Percentiles rank a stretch among this genome's conserved stretches.
Conservation (phyloP, 2,797 vertebrate species). For the Tolypeutes matacus region DNA sequence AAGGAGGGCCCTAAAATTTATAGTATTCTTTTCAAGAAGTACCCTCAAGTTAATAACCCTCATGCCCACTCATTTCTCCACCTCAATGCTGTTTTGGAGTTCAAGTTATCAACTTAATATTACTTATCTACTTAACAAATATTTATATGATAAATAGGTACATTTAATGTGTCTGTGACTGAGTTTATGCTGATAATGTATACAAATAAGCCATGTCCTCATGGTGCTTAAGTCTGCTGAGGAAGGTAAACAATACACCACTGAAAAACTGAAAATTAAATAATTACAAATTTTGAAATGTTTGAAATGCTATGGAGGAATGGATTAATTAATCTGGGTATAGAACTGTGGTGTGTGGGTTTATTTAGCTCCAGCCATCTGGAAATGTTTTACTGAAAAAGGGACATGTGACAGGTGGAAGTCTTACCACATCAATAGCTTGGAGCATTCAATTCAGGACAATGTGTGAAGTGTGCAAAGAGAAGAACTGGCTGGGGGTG, state of each 20-base stretch:
- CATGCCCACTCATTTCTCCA: not conserved
- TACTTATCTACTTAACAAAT: not conserved
- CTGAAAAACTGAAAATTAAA: not conserved
- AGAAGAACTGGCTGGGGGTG: not conserved
- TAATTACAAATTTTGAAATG: not conserved
- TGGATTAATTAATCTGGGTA: not conserved
- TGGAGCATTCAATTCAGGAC: not conserved
- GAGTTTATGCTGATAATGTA: not conserved
- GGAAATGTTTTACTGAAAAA: not conserved
- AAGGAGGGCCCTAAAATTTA: not conserved
- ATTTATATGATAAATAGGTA: not conserved
- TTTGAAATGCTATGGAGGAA: too few relatives aligned
- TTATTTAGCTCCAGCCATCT: not conserved
- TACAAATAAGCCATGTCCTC: not conserved
- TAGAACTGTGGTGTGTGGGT: not conserved
- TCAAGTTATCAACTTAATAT: not conserved
- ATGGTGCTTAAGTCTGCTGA: not conserved
- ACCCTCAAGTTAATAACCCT: too few relatives aligned
- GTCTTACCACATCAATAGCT: too few relatives aligned
- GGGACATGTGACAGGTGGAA: not conserved
- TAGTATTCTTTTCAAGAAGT: too few relatives aligned
- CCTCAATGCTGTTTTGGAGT: not conserved
- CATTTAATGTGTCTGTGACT: not conserved
- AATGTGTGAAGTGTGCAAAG: not conserved
- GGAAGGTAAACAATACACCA: not conserved